These are phyloP conservation scores for Lydus trimaculatus DNA, from an alignment of 2,888 invertebrate species.

Conservation along the genomic window DNA sequence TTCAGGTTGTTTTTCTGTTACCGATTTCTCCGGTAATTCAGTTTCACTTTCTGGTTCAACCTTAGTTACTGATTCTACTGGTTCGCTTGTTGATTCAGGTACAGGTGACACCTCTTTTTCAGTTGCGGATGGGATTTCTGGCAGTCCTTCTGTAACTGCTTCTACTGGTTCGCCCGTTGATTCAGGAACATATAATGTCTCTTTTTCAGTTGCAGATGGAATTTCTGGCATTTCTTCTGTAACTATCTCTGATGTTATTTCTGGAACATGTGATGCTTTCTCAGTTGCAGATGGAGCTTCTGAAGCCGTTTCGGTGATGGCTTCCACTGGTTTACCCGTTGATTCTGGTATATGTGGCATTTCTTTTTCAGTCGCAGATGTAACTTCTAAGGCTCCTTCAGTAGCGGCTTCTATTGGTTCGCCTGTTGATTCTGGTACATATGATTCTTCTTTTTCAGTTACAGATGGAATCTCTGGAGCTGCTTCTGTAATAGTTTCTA, in stretches of 20 bases:
- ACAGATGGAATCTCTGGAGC: background rate
- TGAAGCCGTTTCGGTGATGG: background rate
- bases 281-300: background rate
- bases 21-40: slow-evolving; percentile 9
- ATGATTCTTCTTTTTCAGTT: background rate
- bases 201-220: background rate
- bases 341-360: background rate
- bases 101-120: background rate
- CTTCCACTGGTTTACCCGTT: too few relatives aligned
- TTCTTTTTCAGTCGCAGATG: slow-evolving; percentile 7
- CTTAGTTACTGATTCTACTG: too few relatives aligned
- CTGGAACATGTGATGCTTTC: background rate
- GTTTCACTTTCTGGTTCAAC: background rate
- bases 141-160: too few relatives aligned
- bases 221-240: background rate
- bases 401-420: background rate
- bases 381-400: background rate
- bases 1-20: slow-evolving; percentile 8
- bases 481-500: background rate
- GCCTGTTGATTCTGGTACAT: background rate
- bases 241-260: background rate
- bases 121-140: background rate
- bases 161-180: background rate
- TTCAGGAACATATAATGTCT: background rate
- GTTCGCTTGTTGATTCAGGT: too few relatives aligned